Evolutionary conservation across 92 coral and sea anemone species (phyloP), one percentile per base, ranked within the genome.

Genomic region (Zoanthus sociatus): DNA sequence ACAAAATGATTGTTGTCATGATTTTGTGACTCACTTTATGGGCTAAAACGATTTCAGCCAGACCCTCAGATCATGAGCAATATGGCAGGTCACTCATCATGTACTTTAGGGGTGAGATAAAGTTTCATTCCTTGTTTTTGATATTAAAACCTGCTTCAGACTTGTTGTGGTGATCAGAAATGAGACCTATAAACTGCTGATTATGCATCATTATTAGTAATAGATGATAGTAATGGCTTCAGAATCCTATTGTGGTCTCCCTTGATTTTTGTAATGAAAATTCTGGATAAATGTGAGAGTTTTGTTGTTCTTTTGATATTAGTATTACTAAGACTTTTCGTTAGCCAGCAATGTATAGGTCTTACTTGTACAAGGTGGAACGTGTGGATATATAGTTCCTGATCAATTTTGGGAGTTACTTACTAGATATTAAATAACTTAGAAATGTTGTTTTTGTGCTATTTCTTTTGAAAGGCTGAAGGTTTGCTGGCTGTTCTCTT

Each of bases 21-120:
- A 79, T 54, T 37, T 3, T 88, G 88, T 68, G 82, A 76, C 67
- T 63, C 20, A 77, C 68, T 75, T 56, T 77, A 37, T 77, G 77
- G 83, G 77, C 71, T 82, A 86, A 71, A 87, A 82, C 84, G 92
- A 83, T 87, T 89, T 89, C 87, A 76, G 86, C 92, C 70, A 83
- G 82, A 81, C 82, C 86, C 88, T 77, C 85, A 79, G 73, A 55
- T 72, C 92, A 84, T 89, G 92, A 89, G 83, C 87, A 81, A 77
- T 76, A 89, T 77, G 78, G 86, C 87, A 89, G 88, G 78, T 67
- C 76, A 44, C 48, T 77, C 76, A 77, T 77, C 86, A 67, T 82
- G 78, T 89, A 71, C 69, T 89, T 84, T 81, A 66, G 88, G 84
- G 83, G 84, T 86, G 92, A 78, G 86, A 79, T 66, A 17, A 63